phyloP scores from a whole-genome alignment of 2,113 vertebrate species.

The Trichomycterus rosablanca region DNA sequence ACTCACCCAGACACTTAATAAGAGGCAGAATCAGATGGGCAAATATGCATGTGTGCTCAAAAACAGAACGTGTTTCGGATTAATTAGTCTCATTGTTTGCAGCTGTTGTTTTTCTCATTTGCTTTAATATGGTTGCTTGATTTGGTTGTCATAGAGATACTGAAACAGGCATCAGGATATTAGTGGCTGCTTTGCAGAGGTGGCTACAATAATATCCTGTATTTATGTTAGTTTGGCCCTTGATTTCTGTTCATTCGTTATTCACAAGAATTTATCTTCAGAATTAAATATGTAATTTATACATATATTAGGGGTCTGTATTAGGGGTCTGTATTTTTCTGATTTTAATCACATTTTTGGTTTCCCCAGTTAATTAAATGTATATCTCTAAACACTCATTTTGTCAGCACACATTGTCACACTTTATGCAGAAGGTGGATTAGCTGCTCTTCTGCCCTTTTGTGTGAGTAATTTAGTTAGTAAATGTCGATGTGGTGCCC shows the following conservation, averaged over 20 bases:
- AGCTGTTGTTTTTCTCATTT: constrained; percentile 52
- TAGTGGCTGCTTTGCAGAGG: constrained; percentile 38
- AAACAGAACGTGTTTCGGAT: constrained; percentile 40
- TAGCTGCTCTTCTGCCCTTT: too few species aligned
- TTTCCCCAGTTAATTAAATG: too few species aligned
- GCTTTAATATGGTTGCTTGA: constrained; percentile 49
- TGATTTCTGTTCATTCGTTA: background rate
- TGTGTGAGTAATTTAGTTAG: too few species aligned
- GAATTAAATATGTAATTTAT: too few species aligned
- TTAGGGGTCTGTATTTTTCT: too few species aligned
- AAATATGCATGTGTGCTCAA: constrained; percentile 22
- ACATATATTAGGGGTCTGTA: too few species aligned
- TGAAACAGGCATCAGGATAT: constrained; percentile 39
- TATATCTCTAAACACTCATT: too few species aligned
- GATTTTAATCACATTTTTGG: too few species aligned
- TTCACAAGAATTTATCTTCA: too few species aligned
- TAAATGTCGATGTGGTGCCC: too few species aligned
- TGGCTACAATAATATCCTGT: constrained; percentile 10
- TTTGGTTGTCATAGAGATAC: constrained; percentile 47
- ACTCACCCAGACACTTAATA: constrained; percentile 44
- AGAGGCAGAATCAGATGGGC: constrained; percentile 36
- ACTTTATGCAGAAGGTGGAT: too few species aligned
- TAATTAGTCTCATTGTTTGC: constrained; percentile 52
- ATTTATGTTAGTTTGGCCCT: background rate
- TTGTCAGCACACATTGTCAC: too few species aligned